Evolutionary conservation across 2,797 vertebrate genomes (phyloP).

Genomic region (Tenualosa ilisha): DNA sequence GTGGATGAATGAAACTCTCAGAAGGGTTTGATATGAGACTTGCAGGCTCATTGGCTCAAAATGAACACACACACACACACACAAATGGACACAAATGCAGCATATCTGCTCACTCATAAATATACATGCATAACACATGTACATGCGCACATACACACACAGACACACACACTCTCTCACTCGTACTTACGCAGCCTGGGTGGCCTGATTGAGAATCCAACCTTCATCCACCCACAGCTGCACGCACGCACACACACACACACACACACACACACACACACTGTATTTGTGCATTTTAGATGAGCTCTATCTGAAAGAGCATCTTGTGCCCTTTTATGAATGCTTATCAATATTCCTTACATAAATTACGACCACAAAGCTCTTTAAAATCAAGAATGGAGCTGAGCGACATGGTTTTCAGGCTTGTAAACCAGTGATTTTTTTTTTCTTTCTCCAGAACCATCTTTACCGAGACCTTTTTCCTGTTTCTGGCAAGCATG

Average conservation of each 20-base stretch:
- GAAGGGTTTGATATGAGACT: not conserved
- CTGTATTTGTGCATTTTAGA: slow-evolving; percentile 3
- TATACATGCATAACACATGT: not conserved
- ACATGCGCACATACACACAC: not conserved
- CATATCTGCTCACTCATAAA: not conserved
- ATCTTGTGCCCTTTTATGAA: not conserved
- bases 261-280: slow-evolving; percentile 1
- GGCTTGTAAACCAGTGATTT: not conserved
- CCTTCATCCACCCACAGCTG: not conserved
- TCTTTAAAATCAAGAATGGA: not conserved
- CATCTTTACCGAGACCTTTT: not conserved
- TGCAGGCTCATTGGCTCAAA: not conserved
- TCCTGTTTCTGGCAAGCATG: not conserved
- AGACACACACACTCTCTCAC: not conserved
- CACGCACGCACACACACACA: not conserved
- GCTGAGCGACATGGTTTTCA: not conserved
- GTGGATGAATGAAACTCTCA: slow-evolving; percentile 14
- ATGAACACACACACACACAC: not conserved
- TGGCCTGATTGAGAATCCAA: not conserved
- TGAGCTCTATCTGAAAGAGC: slow-evolving; percentile 9
- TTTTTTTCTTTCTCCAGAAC: too few species aligned
- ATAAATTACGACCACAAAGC: not conserved
- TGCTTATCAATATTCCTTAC: not conserved
- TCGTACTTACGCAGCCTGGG: not conserved
- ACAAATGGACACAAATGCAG: not conserved